Conservation (phyloP, 2,113 vertebrate genomes). For the Hydrochoerus hydrochaeris region DNA sequence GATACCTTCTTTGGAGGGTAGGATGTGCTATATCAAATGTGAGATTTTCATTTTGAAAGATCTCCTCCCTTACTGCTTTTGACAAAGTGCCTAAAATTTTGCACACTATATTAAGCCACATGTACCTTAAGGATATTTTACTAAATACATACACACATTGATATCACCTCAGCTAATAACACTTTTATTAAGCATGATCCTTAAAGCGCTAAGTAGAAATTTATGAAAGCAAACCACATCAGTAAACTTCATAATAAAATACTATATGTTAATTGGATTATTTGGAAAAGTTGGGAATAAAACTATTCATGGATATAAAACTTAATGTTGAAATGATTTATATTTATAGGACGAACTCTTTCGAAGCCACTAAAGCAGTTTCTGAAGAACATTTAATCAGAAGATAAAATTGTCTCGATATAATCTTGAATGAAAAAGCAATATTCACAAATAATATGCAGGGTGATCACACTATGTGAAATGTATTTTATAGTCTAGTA, state of each 20-base stretch:
- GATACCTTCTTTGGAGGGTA: not conserved
- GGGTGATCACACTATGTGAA: not conserved
- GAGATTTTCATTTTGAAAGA: not conserved
- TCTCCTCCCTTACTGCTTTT: not conserved
- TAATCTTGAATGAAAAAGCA: slow-evolving; percentile 50
- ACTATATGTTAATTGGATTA: not conserved
- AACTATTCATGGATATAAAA: not conserved
- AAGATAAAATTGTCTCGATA: slow-evolving; percentile 19
- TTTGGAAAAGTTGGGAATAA: not conserved
- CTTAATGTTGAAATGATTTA: slow-evolving; percentile 47
- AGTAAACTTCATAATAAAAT: not conserved
- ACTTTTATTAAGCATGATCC: not conserved
- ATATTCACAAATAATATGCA: slow-evolving; percentile 54
- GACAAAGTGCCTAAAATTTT: not conserved
- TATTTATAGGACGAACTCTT: not conserved
- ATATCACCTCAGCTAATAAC: not conserved
- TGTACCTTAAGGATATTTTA: not conserved
- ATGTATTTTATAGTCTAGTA: slow-evolving; percentile 3
- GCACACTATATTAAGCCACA: not conserved
- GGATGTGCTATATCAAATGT: not conserved
- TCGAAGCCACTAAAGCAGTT: not conserved
- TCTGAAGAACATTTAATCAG: slow-evolving; percentile 57
- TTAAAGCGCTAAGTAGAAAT: slow-evolving; percentile 1
- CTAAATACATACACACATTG: not conserved
- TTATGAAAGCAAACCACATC: not conserved